Conservation (phyloP, 2,113 vertebrate species). For the Oncorhynchus gorbuscha region DNA sequence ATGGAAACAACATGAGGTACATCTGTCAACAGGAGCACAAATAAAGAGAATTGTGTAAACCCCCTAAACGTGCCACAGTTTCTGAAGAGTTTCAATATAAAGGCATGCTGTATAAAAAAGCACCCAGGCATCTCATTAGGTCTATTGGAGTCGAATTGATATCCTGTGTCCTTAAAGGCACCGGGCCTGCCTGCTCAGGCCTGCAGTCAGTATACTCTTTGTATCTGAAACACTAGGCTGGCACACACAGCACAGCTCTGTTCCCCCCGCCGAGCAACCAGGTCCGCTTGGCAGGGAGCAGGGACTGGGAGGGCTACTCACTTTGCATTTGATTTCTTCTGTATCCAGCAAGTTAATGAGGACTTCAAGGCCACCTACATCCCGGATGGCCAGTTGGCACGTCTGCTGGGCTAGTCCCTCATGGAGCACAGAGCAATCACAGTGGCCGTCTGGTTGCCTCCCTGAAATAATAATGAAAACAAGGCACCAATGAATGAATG, state of each 20-base stretch:
- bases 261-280: slow-evolving; percentile 39
- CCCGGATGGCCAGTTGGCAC: slow-evolving; percentile 89
- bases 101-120: slow-evolving; percentile 27
- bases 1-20: slow-evolving; percentile 24
- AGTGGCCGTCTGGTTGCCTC: slow-evolving; percentile 88
- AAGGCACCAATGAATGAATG: slow-evolving; percentile 22
- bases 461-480: slow-evolving; percentile 71
- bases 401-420: slow-evolving; percentile 88
- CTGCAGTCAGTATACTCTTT: background rate
- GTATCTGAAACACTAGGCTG: slow-evolving; percentile 40
- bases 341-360: slow-evolving; percentile 94
- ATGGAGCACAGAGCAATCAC: slow-evolving; percentile 85
- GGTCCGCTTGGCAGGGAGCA: slow-evolving; percentile 40
- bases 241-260: slow-evolving; percentile 27
- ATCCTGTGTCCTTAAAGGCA: slow-evolving; percentile 34
- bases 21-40: slow-evolving; percentile 11
- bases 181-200: too few relatives aligned
- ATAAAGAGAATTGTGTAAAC: slow-evolving; percentile 4
- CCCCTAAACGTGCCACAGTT: slow-evolving; percentile 12
- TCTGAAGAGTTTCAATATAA: slow-evolving; percentile 25
- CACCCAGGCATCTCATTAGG: slow-evolving; percentile 32
- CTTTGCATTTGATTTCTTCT: slow-evolving; percentile 89
- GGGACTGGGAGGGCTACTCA: slow-evolving; percentile 58
- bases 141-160: slow-evolving; percentile 42
- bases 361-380: slow-evolving; percentile 89